Percentiles rank a stretch among this genome's conserved stretches.
phyloP scores from a whole-genome alignment of 2,888 invertebrate genomes.

The Congeria kusceri region DNA sequence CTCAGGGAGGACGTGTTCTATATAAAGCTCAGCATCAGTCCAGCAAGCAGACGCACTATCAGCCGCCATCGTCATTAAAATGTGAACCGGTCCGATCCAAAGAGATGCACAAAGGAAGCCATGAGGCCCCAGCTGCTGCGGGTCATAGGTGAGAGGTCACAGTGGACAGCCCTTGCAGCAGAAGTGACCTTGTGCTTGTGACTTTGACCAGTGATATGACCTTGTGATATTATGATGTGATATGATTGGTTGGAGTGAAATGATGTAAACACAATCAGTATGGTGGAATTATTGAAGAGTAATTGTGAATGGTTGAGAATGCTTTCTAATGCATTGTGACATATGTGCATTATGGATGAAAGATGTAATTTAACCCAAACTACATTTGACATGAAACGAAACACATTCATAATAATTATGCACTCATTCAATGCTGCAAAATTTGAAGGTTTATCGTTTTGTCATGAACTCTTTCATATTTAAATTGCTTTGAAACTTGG shows the following conservation, averaged over 20 bases:
- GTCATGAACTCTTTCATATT: background rate
- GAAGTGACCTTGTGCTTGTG: conserved; percentile 47
- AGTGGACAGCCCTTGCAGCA: conserved; percentile 39
- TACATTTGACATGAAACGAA: too few species aligned
- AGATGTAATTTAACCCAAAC: too few species aligned
- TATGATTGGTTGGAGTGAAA: conserved; percentile 5
- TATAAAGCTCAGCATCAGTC: conserved; percentile 71
- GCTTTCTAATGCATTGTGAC: too few species aligned
- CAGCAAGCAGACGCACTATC: conserved; percentile 84
- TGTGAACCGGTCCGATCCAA: conserved; percentile 85
- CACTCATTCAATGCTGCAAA: too few species aligned
- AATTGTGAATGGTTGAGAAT: too few species aligned
- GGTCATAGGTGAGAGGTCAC: conserved; percentile 66
- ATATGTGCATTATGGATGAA: too few species aligned
- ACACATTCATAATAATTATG: too few species aligned
- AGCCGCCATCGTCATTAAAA: conserved; percentile 86
- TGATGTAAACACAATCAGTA: conserved; percentile 1
- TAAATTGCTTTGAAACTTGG: conserved; percentile 15
- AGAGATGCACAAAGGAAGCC: conserved; percentile 46
- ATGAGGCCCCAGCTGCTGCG: conserved; percentile 50
- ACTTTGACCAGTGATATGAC: background rate
- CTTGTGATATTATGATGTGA: conserved; percentile 24
- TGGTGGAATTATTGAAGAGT: too few species aligned
- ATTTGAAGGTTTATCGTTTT: too few species aligned
- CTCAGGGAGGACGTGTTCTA: conserved; percentile 68